These are phyloP conservation scores for Drosophila putrida DNA, from an alignment of 2,888 invertebrate genomes.

Conservation along the genomic window DNA sequence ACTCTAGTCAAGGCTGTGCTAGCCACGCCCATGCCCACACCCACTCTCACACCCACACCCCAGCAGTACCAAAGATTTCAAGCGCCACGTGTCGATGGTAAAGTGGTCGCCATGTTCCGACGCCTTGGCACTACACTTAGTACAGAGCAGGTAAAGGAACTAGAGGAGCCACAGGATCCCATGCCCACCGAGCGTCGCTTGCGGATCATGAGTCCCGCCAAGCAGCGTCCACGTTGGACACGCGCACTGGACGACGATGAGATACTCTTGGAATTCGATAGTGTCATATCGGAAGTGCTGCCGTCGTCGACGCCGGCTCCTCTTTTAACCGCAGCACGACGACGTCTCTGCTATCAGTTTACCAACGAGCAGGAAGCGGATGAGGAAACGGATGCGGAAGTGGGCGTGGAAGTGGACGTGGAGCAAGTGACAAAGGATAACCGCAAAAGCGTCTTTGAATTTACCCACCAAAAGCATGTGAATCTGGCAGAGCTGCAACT, in stretches of 20 bases:
- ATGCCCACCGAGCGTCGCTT: constrained; percentile 31
- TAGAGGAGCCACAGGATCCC: not conserved
- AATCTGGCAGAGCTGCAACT: constrained; percentile 60
- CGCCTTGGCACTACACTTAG: constrained; percentile 83
- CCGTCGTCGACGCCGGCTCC: constrained; percentile 23
- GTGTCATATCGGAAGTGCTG: constrained; percentile 84
- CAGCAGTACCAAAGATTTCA: constrained; percentile 66
- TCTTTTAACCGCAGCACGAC: constrained; percentile 39
- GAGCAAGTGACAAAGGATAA: constrained; percentile 28
- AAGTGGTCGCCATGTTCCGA: constrained; percentile 84
- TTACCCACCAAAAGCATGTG: constrained; percentile 54
- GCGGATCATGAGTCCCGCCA: constrained; percentile 82
- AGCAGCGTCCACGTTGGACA: constrained; percentile 80
- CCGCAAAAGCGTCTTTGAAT: constrained; percentile 33
- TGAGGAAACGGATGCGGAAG: constrained; percentile 24
- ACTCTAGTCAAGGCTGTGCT: constrained; percentile 45
- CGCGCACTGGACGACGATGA: constrained; percentile 82
- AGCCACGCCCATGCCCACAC: not conserved
- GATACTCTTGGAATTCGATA: constrained; percentile 84
- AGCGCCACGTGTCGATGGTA: constrained; percentile 82
- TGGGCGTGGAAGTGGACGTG: constrained; percentile 7
- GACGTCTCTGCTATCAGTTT: constrained; percentile 64
- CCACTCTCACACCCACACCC: constrained; percentile 12
- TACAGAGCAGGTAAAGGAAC: constrained; percentile 53
- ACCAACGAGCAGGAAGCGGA: constrained; percentile 32